Evolutionary conservation across 2,113 vertebrate genomes (phyloP).

Genomic region (Thryonomys swinderianus): DNA sequence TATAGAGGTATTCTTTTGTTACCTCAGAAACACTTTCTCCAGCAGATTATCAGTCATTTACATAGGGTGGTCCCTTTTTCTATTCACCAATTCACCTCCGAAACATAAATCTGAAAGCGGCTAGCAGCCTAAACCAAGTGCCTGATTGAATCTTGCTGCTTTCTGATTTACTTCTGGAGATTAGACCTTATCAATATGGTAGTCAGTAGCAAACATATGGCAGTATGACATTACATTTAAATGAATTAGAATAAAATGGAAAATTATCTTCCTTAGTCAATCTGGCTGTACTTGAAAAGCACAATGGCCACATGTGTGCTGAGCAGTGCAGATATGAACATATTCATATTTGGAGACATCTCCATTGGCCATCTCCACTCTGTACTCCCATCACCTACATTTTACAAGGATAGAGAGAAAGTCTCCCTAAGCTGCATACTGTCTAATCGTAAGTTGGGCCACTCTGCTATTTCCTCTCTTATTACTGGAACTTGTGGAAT

Average conservation of each 20-base stretch:
- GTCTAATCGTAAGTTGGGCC: not conserved
- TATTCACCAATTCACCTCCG: not conserved
- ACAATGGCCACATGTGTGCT: not conserved
- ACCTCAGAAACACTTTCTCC: not conserved
- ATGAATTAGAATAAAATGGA: not conserved
- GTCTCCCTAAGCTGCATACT: not conserved
- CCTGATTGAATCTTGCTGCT: not conserved
- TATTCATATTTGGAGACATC: not conserved
- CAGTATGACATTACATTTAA: not conserved
- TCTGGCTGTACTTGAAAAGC: not conserved
- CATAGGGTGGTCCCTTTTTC: no score
- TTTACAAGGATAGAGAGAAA: not conserved
- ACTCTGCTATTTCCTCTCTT: not conserved
- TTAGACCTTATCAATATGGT: not conserved
- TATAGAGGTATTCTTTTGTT: not conserved
- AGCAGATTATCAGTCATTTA: not conserved
- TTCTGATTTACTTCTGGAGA: not conserved
- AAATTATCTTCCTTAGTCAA: not conserved
- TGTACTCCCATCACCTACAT: not conserved
- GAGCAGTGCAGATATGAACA: not conserved
- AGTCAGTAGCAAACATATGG: not conserved
- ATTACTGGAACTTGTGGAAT: not conserved
- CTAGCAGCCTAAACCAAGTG: not conserved
- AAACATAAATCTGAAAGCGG: not conserved
- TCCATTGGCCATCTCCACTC: not conserved